Evolutionary conservation across 1,140 invertebrate species (phyloP), one percentile per base, ranked within the genome.

Genomic region (Sipha flava): DNA sequence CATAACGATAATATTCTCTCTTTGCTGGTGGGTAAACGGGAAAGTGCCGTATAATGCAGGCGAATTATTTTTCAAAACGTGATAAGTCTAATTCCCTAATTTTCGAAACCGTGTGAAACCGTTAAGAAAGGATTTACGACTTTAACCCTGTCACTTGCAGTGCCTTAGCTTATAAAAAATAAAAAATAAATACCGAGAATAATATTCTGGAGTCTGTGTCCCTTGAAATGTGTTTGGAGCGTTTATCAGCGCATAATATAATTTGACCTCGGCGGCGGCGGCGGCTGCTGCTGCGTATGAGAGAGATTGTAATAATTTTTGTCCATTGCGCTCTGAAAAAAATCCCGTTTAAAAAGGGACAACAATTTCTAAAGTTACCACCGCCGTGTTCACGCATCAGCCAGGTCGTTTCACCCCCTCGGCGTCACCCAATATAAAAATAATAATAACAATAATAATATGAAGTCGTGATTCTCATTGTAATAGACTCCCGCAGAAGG

Each of bases 101-200:
- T 75, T 75, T 9, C n/a, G 4, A 54, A 75, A 75, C 31, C 49
- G 47, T 75, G 29, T 72, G 72, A 75, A 37, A 52, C 45, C 72
- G 72, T 54, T 75, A 75, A 75, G 72, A 75, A 75, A 54, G 72
- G 49, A 75, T 75, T 75, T 75, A 75, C 49, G 72, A 75, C 72
- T 75, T 54, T 54, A 54, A 37, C 40, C 72, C 49, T 75, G 72
- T 75, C 72, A 75, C n/a, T 4, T 10, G 47, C 70, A 73, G 43
- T 73, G 43, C 10, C n/a, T 37, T 14, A 6, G 47, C 18, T 31
- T 31, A 14, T 23, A 12, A 3, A 23, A 23, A 54, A 54, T 23
- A 26, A 21, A 64, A 21, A 40, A 66, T 66, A 62, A 66, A 66
- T 40, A 66, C 21, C 23, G 23, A 37, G 34, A 40, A 66, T 66